Conservation (phyloP, 2,888 invertebrate species). For the Julus scanicus region DNA sequence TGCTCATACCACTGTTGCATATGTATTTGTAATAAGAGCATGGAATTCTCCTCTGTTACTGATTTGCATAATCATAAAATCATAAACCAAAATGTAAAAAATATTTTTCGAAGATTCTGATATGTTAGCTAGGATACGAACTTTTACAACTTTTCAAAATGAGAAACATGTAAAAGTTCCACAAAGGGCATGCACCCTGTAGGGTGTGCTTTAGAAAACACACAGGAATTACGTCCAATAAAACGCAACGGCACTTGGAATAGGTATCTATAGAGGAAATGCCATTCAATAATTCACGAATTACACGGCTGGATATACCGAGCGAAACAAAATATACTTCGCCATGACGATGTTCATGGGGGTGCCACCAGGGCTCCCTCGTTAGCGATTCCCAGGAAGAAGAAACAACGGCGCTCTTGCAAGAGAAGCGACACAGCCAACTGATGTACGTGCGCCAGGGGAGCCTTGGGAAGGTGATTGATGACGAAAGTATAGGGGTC, state of each 20-base stretch:
- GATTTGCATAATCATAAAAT: no score
- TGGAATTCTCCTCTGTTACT: no score
- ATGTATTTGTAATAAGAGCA: no score
- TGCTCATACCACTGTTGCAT: no score
- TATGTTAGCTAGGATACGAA: no score
- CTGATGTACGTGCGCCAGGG: constrained; percentile 36
- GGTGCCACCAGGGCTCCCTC: constrained; percentile 27
- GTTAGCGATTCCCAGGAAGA: constrained; percentile 34
- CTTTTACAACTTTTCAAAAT: neutral
- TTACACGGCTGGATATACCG: constrained; percentile 7
- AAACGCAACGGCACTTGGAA: neutral
- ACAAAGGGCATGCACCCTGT: neutral
- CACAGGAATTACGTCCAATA: neutral
- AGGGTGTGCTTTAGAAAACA: neutral
- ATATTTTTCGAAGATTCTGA: no score
- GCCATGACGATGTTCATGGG: constrained; percentile 23
- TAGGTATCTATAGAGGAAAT: neutral
- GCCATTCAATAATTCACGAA: constrained; percentile 2
- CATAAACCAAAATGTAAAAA: no score
- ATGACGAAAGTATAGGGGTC: constrained; percentile 30
- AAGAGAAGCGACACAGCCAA: neutral
- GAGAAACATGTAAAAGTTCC: neutral
- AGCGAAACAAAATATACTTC: constrained; percentile 22
- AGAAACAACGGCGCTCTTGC: constrained; percentile 6
- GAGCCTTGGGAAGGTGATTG: constrained; percentile 24